Base-by-base conservation (phyloP, 1,140 invertebrate genomes). In the Hyles vespertilio region DNA sequence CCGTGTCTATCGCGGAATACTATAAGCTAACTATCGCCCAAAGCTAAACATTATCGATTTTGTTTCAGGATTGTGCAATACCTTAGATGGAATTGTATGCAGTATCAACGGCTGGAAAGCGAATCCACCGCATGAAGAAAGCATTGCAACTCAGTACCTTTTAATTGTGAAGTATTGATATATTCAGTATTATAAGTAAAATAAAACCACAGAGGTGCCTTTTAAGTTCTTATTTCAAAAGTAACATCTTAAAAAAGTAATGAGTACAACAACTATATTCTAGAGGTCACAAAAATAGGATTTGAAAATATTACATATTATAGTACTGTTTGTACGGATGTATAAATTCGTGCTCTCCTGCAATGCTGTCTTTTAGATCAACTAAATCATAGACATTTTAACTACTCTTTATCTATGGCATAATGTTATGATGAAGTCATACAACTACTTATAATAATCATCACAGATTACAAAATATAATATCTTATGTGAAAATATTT, bases 41-140 rank as follows among this genome's bases (percentile, higher is more conserved):
- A 22, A 22, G 22, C 22, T 22, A 2, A 22, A 22, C 1, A 9
- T 56, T 59, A 7, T 65, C 6, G 44, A 45, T 64, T 65, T 65
- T 58, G 36, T 84, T 84, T 56, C 74, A 84, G 81, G 51, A 54
- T 77, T 12, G 81, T 82, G 43, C 78, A 79, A 64, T 84, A 76
- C 47, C 75, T 67, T 32, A 71, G 80, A 65, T 76, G 75, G 75
- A 78, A 70, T 43, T 40, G 36, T 40, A 2, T 5, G 5, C 36
- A 40, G 8, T 40, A 40, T 40, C 5, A 8, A 40, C 36, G 36
- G 5, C 36, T 40, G 36, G 36, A 40, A 1, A 40, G 36, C 36
- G 5, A 5, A 40, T 2, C 5, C 4, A 40, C 36, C 36, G 5
- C 8, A 2, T 8, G 36, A 40, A 40, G 8, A 40, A 2, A 40